A percentile compares a stretch with the other conserved stretches of the same genome.
Evolutionary conservation across 2,888 invertebrate species (phyloP).

Genomic region (Platynereis dumerilii): DNA sequence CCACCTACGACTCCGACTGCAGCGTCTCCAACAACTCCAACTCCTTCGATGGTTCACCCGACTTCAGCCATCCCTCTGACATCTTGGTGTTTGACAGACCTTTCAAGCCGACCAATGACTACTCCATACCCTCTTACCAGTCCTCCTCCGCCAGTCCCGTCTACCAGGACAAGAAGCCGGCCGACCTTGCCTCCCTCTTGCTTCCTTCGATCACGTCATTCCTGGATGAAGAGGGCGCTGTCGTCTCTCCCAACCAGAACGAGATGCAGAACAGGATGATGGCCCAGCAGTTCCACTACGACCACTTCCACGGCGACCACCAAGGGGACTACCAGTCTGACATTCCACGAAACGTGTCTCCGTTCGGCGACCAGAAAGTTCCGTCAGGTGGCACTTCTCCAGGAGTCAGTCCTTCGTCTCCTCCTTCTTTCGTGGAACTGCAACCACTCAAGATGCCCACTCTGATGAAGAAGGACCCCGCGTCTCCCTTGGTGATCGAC

Average conservation of each 20-base stretch:
- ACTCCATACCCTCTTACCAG: no score
- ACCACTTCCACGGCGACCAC: no score
- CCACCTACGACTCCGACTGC: no score
- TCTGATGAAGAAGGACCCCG: no score
- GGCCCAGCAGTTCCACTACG: not conserved
- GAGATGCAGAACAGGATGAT: no score
- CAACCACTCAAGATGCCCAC: constrained; percentile 10
- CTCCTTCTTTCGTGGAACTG: constrained; percentile 21
- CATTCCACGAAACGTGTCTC: no score
- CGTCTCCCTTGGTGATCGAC: no score
- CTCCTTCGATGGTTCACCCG: no score
- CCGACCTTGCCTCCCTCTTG: constrained; percentile 9
- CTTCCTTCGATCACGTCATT: constrained; percentile 27
- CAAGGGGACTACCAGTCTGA: no score
- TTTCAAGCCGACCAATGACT: constrained; percentile 2
- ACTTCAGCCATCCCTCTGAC: constrained; percentile 13
- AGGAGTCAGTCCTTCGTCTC: constrained; percentile 7
- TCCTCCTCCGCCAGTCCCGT: no score
- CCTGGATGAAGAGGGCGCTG: constrained; percentile 15
- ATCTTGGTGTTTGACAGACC: constrained; percentile 23
- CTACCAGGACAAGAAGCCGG: no score
- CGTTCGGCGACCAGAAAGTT: constrained; percentile 19
- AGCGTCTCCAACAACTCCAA: no score
- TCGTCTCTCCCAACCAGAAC: not conserved
- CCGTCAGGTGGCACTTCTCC: constrained; percentile 18